A percentile compares a stretch with the other conserved stretches of the same genome.
phyloP scores from a whole-genome alignment of 2,888 invertebrate genomes.

The Ochropleura leucogaster region DNA sequence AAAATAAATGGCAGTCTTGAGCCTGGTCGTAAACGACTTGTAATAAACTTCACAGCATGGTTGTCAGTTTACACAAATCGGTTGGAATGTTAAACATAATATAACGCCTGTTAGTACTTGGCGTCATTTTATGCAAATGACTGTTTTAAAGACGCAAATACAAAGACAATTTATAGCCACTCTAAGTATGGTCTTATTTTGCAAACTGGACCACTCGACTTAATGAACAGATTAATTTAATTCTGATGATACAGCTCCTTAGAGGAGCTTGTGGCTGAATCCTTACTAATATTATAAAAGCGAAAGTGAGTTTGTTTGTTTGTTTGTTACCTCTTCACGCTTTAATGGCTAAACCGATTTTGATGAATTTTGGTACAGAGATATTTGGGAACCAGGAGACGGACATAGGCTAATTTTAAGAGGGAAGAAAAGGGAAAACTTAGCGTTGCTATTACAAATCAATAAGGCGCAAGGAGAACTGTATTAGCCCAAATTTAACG shows the following conservation, averaged over 20 bases:
- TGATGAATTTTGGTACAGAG: too few relatives aligned
- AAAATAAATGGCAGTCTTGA: conserved; percentile 57
- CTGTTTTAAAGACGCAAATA: conserved; percentile 73
- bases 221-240: not conserved
- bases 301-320: too few relatives aligned
- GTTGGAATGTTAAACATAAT: conserved; percentile 56
- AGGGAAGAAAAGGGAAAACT: too few relatives aligned
- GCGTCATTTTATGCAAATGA: conserved; percentile 70
- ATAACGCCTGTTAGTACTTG: conserved; percentile 51
- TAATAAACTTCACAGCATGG: conserved; percentile 62
- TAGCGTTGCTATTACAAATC: too few relatives aligned
- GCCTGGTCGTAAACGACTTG: conserved; percentile 53
- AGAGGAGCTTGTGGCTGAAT: too few relatives aligned
- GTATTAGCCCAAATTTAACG: too few relatives aligned
- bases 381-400: too few relatives aligned
- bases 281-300: too few relatives aligned
- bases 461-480: too few relatives aligned
- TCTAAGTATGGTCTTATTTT: conserved; percentile 70
- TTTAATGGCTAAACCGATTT: too few relatives aligned
- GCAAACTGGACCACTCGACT: conserved; percentile 64
- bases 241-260: not conserved
- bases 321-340: too few relatives aligned
- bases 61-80: conserved; percentile 52
- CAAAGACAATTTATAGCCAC: conserved; percentile 71
- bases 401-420: too few relatives aligned